phyloP scores from a whole-genome alignment of 2,888 invertebrate genomes.

The Dyspetes luteomarginatus region DNA sequence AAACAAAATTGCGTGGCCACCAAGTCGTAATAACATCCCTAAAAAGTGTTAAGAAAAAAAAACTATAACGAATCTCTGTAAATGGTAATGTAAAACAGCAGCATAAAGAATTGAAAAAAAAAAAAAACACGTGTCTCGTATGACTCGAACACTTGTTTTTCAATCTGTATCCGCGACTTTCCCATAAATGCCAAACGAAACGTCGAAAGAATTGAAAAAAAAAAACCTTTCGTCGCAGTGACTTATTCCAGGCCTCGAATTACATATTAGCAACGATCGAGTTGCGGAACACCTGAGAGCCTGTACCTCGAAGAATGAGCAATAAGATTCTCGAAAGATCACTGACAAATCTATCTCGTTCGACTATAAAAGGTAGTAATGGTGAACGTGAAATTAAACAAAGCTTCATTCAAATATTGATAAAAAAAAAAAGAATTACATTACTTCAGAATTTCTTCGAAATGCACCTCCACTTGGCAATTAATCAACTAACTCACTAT shows the following conservation, averaged over 20 bases:
- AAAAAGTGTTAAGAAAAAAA: no score
- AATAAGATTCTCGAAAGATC: conserved; percentile 56
- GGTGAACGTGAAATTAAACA: conserved; percentile 21
- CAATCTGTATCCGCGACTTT: conserved; percentile 25
- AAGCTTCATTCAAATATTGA: neutral
- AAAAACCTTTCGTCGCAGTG: conserved; percentile 26
- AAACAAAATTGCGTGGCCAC: neutral
- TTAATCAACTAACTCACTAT: neutral
- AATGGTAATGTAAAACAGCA: neutral
- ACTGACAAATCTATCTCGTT: conserved; percentile 29
- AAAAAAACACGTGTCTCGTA: neutral
- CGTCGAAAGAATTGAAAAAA: conserved; percentile 29
- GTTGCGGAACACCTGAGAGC: conserved; percentile 54
- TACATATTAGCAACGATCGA: conserved; percentile 55
- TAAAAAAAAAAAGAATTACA: neutral
- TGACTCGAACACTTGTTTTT: conserved; percentile 16
- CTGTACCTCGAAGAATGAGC: conserved; percentile 43
- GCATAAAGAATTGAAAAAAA: no score
- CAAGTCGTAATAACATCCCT: neutral
- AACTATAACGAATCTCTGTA: no score
- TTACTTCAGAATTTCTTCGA: neutral
- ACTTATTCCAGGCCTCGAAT: conserved; percentile 55
- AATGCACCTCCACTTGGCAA: no score
- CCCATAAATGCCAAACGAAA: conserved; percentile 57
- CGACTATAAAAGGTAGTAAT: conserved; percentile 1